Evolutionary conservation across 2,113 vertebrate species (phyloP).

Genomic region (Marcusenius ussheri): DNA sequence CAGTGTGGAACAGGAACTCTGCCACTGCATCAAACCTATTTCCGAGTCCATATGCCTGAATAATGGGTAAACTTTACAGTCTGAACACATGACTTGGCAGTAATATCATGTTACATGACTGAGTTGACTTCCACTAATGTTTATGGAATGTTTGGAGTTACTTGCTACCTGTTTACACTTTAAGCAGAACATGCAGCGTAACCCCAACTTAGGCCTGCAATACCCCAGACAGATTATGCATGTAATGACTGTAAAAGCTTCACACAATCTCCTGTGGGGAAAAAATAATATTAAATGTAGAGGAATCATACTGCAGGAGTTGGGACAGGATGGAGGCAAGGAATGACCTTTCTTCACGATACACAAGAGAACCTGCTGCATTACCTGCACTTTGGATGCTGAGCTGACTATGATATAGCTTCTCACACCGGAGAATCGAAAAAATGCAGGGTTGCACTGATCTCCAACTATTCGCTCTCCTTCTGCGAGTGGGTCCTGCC

Average conservation of each 20-base stretch:
- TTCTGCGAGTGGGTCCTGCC: conserved; percentile 39
- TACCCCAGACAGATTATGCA: not conserved
- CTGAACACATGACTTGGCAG: not conserved
- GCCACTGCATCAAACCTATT: not conserved
- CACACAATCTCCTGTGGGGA: not conserved
- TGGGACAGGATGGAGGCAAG: not conserved
- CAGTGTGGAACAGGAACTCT: not conserved
- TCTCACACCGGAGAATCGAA: not conserved
- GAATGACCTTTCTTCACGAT: not conserved
- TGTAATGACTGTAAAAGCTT: not conserved
- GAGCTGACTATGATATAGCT: not conserved
- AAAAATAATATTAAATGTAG: not conserved
- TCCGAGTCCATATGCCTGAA: not conserved
- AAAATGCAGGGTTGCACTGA: conserved; percentile 26
- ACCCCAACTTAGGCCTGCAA: not conserved
- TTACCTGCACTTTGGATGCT: not conserved
- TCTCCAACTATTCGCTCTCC: conserved; percentile 43
- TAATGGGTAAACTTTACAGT: not conserved
- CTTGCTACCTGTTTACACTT: not conserved
- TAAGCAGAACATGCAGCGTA: not conserved
- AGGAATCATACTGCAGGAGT: not conserved
- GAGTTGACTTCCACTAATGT: not conserved
- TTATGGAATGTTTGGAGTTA: not conserved
- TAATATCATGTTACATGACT: not conserved
- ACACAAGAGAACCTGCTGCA: not conserved